Percentiles rank a stretch among this genome's conserved stretches.
These are phyloP conservation scores for Thrips palmi DNA, from an alignment of 1,140 invertebrate genomes.

Conservation along the genomic window DNA sequence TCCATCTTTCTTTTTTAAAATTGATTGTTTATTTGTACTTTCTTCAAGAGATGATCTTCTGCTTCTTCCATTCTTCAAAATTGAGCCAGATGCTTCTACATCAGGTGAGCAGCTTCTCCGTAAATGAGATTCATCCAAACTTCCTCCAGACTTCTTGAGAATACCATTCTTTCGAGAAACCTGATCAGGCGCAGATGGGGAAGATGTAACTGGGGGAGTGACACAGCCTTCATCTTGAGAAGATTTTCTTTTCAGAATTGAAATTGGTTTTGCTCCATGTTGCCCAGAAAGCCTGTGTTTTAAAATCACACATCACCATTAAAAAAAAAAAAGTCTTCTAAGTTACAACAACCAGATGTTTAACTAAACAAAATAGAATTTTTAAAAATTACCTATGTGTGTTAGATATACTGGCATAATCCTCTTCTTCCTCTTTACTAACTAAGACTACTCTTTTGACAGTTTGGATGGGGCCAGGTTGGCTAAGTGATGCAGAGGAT, in stretches of 20 bases:
- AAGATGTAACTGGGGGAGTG: constrained; percentile 49
- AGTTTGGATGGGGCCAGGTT: too few relatives aligned
- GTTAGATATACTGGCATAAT: too few relatives aligned
- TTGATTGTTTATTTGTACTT: constrained; percentile 18
- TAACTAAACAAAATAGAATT: too few relatives aligned
- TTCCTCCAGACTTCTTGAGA: constrained; percentile 52
- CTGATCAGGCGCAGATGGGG: constrained; percentile 40
- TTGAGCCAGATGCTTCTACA: constrained; percentile 32
- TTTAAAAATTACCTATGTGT: too few relatives aligned
- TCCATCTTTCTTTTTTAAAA: not conserved
- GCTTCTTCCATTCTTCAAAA: constrained; percentile 41
- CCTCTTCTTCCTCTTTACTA: too few relatives aligned
- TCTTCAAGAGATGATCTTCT: constrained; percentile 24
- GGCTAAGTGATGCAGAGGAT: too few relatives aligned
- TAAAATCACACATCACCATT: constrained; percentile 17
- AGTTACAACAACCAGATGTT: too few relatives aligned
- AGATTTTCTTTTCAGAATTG: constrained; percentile 60
- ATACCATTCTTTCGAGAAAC: constrained; percentile 44
- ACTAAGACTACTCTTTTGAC: too few relatives aligned
- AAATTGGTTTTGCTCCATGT: constrained; percentile 33
- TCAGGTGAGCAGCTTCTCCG: constrained; percentile 47
- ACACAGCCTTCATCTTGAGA: constrained; percentile 34
- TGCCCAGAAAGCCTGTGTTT: constrained; percentile 1
- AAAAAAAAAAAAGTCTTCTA: too few relatives aligned
- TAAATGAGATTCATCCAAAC: constrained; percentile 56